phyloP scores from a whole-genome alignment of 2,888 invertebrate species.

The Fabriciana adippe region DNA sequence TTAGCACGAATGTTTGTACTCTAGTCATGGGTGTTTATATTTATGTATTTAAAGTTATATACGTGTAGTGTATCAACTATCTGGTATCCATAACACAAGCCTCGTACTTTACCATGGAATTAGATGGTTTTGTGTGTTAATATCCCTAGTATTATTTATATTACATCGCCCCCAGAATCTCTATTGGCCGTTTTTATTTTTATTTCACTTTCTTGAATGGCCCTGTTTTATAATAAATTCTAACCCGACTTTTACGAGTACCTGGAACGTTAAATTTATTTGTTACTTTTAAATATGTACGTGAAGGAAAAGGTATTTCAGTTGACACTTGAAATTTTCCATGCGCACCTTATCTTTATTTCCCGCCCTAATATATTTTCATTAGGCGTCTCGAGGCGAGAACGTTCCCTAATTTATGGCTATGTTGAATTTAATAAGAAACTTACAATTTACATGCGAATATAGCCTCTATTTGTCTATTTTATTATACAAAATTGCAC shows the following conservation, averaged over 20 bases:
- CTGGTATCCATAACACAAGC: too few species aligned
- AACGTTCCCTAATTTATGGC: conserved; percentile 61
- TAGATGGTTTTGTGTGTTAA: too few species aligned
- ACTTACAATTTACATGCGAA: conserved; percentile 19
- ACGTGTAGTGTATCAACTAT: too few species aligned
- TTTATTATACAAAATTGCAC: background rate
- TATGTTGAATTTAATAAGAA: conserved; percentile 64
- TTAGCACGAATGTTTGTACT: too few species aligned
- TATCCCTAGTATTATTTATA: too few species aligned
- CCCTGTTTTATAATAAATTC: conserved; percentile 12
- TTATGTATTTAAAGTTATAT: too few species aligned
- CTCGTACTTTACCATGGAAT: too few species aligned
- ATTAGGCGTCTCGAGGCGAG: conserved; percentile 49
- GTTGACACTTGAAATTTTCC: conserved; percentile 32
- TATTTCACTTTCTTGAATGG: background rate
- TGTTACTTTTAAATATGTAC: conserved; percentile 23
- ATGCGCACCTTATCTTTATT: conserved; percentile 34
- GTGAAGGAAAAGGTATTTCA: conserved; percentile 11
- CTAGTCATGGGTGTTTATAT: too few species aligned
- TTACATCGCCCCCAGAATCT: too few species aligned
- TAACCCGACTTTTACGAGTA: background rate
- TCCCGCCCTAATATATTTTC: conserved; percentile 53
- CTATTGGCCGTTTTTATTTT: background rate
- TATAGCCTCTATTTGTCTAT: conserved; percentile 23
- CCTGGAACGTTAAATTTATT: conserved; percentile 13